Evolutionary conservation across 1,140 invertebrate species (phyloP), one percentile per base, ranked within the genome.

Genomic region (Danaus melanippus): DNA sequence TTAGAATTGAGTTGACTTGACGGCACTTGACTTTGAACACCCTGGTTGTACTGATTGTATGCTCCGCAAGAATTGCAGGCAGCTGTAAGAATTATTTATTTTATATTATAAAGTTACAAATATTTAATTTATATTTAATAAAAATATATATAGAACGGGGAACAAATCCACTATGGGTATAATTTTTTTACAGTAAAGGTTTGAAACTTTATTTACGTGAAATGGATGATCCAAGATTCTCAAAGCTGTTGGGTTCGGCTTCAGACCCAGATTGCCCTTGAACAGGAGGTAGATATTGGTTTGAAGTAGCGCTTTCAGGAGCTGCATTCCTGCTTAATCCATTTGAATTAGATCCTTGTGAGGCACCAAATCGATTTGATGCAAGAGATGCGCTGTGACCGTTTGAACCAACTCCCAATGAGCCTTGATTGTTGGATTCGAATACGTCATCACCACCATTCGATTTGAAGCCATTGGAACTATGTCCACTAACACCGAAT

Each of bases 261-360:
- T 32, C 21, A 32, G 53, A 61, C 15, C 66, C 68, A 49, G 79
- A 75, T 42, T 74, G 49, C 51, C 64, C 73, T 9, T 76, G 75
- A 45, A 77, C 54, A 54, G 83, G 83, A 40, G 83, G 80, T 41
- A 86, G 62, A 56, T 86, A 86, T 51, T 83, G 74, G 64, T 80
- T 84, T 21, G 70, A 76, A 9, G 68, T 73, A 10, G 74, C 76
- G 49, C 59, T 69, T 47, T 62, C 48, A 49, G 67, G 75, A 32
- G 5, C 21, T 12, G 53, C 61, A 45, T 32, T 32, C 21, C 7
- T 32, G 21, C 7, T 32, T 32, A 32, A 32, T 32, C 69, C 63
- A 51, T 53, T 64, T 12, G 44, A 53, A 32, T 39, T 48, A 21
- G 58, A 55, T 11, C 48, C 45, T 32, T 42, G 45, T n/a, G 46